Evolutionary conservation across 1,140 invertebrate species (phyloP).

Genomic region (Bombus picipes): DNA sequence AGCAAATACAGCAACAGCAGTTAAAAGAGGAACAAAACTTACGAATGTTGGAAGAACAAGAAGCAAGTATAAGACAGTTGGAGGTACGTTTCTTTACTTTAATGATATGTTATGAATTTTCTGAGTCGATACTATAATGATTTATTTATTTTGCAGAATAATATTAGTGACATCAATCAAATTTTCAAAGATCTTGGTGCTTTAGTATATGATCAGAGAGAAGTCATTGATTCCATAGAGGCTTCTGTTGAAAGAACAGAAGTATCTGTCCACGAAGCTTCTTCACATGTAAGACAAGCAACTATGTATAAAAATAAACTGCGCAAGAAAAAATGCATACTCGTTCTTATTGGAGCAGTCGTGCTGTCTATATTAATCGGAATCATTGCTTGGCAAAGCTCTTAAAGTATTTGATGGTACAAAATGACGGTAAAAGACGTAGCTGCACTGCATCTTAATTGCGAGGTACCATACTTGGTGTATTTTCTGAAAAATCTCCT

Average conservation of each 20-base stretch:
- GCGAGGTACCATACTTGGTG: slow-evolving; percentile 24
- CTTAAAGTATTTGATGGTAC: slow-evolving; percentile 44
- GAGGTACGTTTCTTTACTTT: slow-evolving; percentile 86
- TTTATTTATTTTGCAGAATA: slow-evolving; percentile 85
- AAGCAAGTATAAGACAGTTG: slow-evolving; percentile 93
- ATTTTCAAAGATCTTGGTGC: slow-evolving; percentile 99
- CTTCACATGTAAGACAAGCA: slow-evolving; percentile 91
- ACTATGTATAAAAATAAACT: slow-evolving; percentile 93
- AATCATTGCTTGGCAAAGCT: slow-evolving; percentile 85
- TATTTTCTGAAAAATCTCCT: slow-evolving; percentile 32
- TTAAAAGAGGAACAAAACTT: slow-evolving; percentile 94
- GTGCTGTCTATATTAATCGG: slow-evolving; percentile 88
- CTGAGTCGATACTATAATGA: not conserved
- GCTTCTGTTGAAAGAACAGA: slow-evolving; percentile 96
- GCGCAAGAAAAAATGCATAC: slow-evolving; percentile 92
- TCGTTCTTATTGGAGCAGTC: slow-evolving; percentile 86
- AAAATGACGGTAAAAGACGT: slow-evolving; percentile 27
- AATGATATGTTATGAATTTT: slow-evolving; percentile 94
- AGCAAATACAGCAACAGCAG: slow-evolving; percentile 87
- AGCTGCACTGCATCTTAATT: slow-evolving; percentile 27
- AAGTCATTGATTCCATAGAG: slow-evolving; percentile 98
- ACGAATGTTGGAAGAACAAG: slow-evolving; percentile 93
- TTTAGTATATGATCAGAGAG: slow-evolving; percentile 98
- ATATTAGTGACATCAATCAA: slow-evolving; percentile 98
- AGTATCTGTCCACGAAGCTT: slow-evolving; percentile 92